These are phyloP conservation scores for Glyptemys insculpta DNA, from an alignment of 2,797 vertebrate species.

Conservation along the genomic window DNA sequence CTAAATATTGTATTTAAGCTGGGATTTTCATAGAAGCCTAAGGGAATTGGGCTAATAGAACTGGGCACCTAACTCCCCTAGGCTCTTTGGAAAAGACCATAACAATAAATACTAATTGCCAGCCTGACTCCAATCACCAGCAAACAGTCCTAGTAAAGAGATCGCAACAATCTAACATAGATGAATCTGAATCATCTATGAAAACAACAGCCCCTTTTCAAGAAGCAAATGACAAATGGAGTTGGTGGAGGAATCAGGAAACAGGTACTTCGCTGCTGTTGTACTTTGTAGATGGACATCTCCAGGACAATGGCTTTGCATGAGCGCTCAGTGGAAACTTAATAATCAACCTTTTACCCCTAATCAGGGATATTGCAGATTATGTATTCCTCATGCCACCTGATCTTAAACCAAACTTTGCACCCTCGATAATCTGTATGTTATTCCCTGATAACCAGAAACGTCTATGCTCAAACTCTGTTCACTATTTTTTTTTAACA, in stretches of 20 bases:
- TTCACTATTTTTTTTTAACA: too few relatives aligned
- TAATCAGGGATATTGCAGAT: too few relatives aligned
- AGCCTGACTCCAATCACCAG: neutral
- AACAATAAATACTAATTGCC: neutral
- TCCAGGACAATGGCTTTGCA: constrained; percentile 53
- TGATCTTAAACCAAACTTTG: too few relatives aligned
- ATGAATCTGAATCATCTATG: neutral
- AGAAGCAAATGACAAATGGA: neutral
- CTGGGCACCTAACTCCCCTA: neutral
- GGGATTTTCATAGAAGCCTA: rapidly evolving
- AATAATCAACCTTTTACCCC: neutral
- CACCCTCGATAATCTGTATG: too few relatives aligned
- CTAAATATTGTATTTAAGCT: constrained; percentile 24
- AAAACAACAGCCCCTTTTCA: rapidly evolving
- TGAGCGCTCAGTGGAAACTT: constrained; percentile 61
- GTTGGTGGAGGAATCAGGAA: neutral
- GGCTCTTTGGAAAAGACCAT: neutral
- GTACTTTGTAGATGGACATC: constrained; percentile 1
- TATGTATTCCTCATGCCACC: too few relatives aligned
- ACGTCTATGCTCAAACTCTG: too few relatives aligned
- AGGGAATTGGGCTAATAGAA: neutral
- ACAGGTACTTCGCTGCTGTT: constrained; percentile 42
- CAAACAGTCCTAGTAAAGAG: neutral
- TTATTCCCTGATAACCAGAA: too few relatives aligned
- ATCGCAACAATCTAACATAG: neutral